These are phyloP conservation scores for Piaya cayana DNA, from an alignment of 2,113 vertebrate genomes.

Conservation along the genomic window DNA sequence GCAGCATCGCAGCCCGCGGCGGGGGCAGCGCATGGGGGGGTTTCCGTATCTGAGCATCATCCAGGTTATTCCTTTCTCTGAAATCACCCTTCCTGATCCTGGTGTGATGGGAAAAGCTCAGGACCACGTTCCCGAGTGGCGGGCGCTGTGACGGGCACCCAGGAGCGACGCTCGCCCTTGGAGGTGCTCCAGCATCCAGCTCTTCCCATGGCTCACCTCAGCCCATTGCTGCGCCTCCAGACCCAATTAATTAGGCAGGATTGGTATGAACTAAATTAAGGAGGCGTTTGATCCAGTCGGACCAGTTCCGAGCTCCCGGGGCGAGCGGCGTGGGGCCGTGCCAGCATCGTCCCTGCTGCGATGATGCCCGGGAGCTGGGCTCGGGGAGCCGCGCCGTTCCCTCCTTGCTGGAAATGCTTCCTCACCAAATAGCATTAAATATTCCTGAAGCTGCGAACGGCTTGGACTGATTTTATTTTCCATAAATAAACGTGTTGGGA, in stretches of 20 bases:
- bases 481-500: conserved; percentile 71
- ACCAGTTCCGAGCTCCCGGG: background rate
- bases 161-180: rapidly evolving
- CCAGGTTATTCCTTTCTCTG: background rate
- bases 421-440: conserved; percentile 60
- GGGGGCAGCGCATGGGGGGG: rapidly evolving
- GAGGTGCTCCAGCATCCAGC: background rate
- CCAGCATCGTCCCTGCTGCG: background rate
- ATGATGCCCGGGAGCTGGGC: background rate
- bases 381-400: background rate
- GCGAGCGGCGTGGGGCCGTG: background rate
- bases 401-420: conserved; percentile 48
- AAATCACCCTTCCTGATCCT: background rate
- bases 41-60: background rate
- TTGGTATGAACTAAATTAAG: background rate
- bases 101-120: background rate
- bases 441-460: conserved; percentile 64
- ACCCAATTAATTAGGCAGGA: background rate
- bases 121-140: background rate
- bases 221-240: background rate
- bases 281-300: background rate
- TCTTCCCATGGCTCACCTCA: background rate
- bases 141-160: background rate
- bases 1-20: background rate
- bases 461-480: conserved; percentile 68